Percentiles rank a stretch among this genome's conserved stretches.
Conservation (phyloP, 1,140 invertebrate genomes). For the Spodoptera litura region DNA sequence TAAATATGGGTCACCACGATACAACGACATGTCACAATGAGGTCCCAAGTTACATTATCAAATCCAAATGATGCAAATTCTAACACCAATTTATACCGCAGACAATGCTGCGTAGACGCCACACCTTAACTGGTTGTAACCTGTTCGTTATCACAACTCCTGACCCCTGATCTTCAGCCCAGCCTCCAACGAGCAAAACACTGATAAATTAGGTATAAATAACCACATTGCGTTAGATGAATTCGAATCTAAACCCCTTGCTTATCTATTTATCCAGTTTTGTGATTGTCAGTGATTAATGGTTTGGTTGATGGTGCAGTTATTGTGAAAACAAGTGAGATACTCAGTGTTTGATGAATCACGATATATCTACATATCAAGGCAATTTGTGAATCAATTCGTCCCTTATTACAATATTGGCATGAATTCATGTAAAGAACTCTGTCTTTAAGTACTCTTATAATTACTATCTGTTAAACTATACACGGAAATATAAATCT, state of each 20-base stretch:
- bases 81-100: neutral
- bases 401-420: no score
- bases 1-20: neutral
- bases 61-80: slow-evolving; percentile 19
- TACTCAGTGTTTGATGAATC: no score
- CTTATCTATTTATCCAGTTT: neutral
- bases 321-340: no score
- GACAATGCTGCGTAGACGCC: slow-evolving; percentile 2
- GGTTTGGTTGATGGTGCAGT: no score
- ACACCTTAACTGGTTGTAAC: slow-evolving; percentile 31
- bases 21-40: neutral
- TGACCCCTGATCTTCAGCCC: slow-evolving; percentile 19
- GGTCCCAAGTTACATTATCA: neutral
- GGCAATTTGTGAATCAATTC: no score
- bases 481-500: no score
- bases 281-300: neutral
- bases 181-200: slow-evolving; percentile 39
- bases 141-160: slow-evolving; percentile 13
- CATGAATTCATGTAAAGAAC: no score
- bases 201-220: slow-evolving; percentile 15
- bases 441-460: no score
- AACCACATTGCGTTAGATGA: slow-evolving; percentile 29
- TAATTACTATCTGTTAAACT: no score
- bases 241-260: slow-evolving; percentile 17
- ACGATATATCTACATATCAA: no score